Evolutionary conservation across 2,797 vertebrate species (phyloP), one percentile per base, ranked within the genome.

Genomic region (Periophthalmus magnuspinnatus): DNA sequence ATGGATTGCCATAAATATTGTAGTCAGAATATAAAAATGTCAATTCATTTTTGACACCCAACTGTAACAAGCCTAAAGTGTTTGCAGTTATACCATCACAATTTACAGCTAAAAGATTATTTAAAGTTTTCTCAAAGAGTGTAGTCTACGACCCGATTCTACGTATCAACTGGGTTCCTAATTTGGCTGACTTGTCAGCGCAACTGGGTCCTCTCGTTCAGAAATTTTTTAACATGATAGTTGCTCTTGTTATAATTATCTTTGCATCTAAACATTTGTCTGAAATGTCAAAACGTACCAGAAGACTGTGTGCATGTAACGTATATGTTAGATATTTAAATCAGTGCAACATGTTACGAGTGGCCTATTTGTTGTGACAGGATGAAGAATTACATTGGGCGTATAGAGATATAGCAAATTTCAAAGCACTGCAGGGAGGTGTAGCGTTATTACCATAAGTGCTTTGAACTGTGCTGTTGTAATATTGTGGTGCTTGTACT

Each of bases 371-470:
- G 75, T 62, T 82, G 75, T 55, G 60, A 60, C 66, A 41, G 57
- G 75, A 68, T 56, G 28, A 76, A 70, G 70, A 38, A 73, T 70
- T 75, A 75, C 56, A 77, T 71, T 28, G 65, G 63, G 45, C 74
- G 69, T 63, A 67, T 58, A 65, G 52, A 67, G 54, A 67, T 71
- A 33, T 65, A 45, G 71, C 66, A 56, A 60, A 70, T 87, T 84
- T 80, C 59, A 47, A 33, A 78, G 56, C 62, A 57, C 55, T 70
- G 22, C 70, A 62, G 58, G 78, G 65, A 75, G 77, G 77, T 86
- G 77, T 76, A 66, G 56, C 41, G 21, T 63, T 57, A 84, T 83
- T 82, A 79, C 69, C 76, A 70, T 82, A 75, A 64, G 62, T 48
- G 62, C 63, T 65, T 65, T 58, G 73, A 73, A 73, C 61, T 50